Base-by-base conservation (phyloP, 2,797 vertebrate genomes). In the Centroberyx gerrardi region DNA sequence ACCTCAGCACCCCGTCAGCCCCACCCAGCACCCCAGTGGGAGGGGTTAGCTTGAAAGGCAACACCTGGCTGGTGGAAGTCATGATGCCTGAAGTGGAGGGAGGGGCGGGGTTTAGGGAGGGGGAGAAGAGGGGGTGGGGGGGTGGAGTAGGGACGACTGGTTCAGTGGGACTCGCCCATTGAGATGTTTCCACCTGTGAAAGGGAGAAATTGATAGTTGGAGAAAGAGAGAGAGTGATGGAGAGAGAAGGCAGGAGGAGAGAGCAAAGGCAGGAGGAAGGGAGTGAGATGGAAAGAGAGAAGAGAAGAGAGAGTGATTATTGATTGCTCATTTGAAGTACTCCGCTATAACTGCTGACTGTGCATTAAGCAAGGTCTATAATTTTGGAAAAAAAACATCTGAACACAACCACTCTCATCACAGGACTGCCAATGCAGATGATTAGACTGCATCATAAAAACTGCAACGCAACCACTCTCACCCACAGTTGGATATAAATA, bases 1-100 rank as follows among this genome's bases (percentile, higher is more conserved):
- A 99, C 87, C 85, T 95, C 76, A 96, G 94, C 17, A 90, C 93
- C 94, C 93, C 94, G 78, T 96, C 96, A 17, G 93, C 92, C 81
- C 94, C 94, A 3, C 95, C 94, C 71, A 95, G 93, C 0, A 96
- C 95, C 1, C 90, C 94, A 40, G 92, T 88, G 71, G 96, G 93
- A 14, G 74, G 87, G 62, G 82, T 83, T 87, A 96, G 93, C 87
- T 96, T 95, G 90, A 96, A 97, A 76, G 92, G 93, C 88, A 96
- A 90, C 27, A 95, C 93, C 84, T 95, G 96, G 89, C 94, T 87
- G 68, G 95, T 96, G 84, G 95, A 92, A 44, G 96, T 94, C 96
- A 97, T 97, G 92, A 92, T 93, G 92, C 88, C 90, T 29, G 17
- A 14, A 17, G 68, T 48, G 28, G 42, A 17, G 40, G n/a, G 29